Conservation (phyloP, 2,797 vertebrate species). For the Phylloscopus collybita region DNA sequence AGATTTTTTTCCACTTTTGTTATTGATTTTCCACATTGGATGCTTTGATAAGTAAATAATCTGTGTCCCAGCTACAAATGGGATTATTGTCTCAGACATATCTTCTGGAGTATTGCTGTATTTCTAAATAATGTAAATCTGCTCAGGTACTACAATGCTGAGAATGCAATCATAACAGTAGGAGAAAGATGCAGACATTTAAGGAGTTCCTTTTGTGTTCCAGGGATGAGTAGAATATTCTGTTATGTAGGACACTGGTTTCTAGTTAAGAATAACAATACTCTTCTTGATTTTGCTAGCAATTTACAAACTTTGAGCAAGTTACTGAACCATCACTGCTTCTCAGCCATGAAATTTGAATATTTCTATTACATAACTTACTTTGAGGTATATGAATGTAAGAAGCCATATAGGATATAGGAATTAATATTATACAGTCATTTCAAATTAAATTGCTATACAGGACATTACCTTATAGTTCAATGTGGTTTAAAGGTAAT, state of each 20-base stretch:
- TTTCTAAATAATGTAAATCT: background rate
- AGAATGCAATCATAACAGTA: background rate
- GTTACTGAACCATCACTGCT: background rate
- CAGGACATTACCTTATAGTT: background rate
- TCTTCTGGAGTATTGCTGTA: background rate
- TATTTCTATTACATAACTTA: background rate
- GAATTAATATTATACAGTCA: background rate
- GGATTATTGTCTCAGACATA: background rate
- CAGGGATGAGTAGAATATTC: background rate
- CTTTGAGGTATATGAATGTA: background rate
- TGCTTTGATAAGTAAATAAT: background rate
- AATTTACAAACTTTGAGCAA: background rate
- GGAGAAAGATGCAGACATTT: background rate
- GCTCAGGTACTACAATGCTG: background rate
- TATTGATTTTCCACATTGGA: background rate
- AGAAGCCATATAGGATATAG: background rate
- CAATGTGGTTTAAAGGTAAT: background rate
- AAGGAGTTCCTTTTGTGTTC: background rate
- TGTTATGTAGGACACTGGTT: background rate
- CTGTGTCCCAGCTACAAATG: background rate
- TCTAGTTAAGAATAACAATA: background rate
- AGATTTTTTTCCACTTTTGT: background rate
- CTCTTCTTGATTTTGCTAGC: background rate
- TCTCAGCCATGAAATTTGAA: background rate
- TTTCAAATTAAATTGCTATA: background rate